Base-by-base conservation (phyloP, 2,888 invertebrate genomes). In the Esperia sulphurella region DNA sequence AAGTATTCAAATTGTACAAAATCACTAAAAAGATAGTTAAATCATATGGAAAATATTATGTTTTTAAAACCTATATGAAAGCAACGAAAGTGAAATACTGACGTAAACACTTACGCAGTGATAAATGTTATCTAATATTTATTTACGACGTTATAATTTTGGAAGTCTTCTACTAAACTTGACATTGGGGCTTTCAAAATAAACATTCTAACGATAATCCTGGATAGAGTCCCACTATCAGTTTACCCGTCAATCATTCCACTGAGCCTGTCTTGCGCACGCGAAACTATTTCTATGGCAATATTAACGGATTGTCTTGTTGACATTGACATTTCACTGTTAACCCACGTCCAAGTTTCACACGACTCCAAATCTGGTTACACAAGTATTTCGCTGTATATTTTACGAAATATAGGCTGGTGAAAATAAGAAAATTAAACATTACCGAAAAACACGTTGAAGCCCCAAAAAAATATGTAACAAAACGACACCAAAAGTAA, bases 261-360 rank as follows among this genome's bases (percentile, higher is more conserved):
- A n/a, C 37, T n/a, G 7, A 57, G 21, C 21, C 21, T 55, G 58
- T 56, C 59, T 58, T 55, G 58, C 57, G 60, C 53, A 58, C 53
- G 61, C 61, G 52, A 62, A 61, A 67, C 60, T 58, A 59, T 54
- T 57, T 57, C 59, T 54, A 57, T 53, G 58, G 56, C 64, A 71
- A 71, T 61, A 57, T 57, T 51, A 49, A 52, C 30, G 48, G 46
- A 47, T 46, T 44, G 30, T 30, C 5, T 44, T 62, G 54, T 62
- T 61, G 52, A 59, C 65, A 59, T 59, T 62, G 55, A 61, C 59
- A 61, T 53, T 59, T 58, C 54, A 56, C 59, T 57, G 55, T 52
- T 57, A 57, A 50, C 54, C 43, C 10, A 7, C 21, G 45, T 45
- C 43, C 51, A 42, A 51, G 55, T 61, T 71, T 72, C 68, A 69